A percentile compares a stretch with the other conserved stretches of the same genome.
phyloP scores from a whole-genome alignment of 53 echinoderm and acorn worm genomes.

The Stichopus horrens region DNA sequence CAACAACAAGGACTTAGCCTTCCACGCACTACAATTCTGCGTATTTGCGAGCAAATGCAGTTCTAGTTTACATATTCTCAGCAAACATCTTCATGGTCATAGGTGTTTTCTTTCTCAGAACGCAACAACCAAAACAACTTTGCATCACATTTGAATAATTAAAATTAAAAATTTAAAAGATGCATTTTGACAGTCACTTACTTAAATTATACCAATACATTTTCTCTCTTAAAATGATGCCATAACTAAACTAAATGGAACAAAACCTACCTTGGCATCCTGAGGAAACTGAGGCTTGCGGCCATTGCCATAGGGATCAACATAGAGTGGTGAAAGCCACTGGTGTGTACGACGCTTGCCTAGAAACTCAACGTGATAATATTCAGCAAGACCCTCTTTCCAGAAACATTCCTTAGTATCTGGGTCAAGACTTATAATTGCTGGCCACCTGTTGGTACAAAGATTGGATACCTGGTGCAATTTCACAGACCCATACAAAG shows the following conservation, averaged over 20 bases:
- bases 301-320: constrained; percentile 57
- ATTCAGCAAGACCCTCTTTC: constrained; percentile 46
- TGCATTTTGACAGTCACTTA: not conserved
- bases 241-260: not conserved
- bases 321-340: constrained; percentile 51
- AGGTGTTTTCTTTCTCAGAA: no score
- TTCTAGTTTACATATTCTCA: no score
- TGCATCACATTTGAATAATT: no score
- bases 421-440: constrained; percentile 53
- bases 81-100: no score
- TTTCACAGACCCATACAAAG: no score
- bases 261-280: not conserved
- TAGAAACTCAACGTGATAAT: constrained; percentile 70
- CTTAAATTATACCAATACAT: not conserved
- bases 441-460: constrained; percentile 52
- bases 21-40: no score
- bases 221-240: not conserved
- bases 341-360: constrained; percentile 60
- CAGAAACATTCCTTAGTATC: constrained; percentile 29
- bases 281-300: constrained; percentile 29
- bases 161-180: no score
- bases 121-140: no score
- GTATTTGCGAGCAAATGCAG: no score
- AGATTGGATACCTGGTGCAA: no score
- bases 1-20: no score